A percentile compares a stretch with the other conserved stretches of the same genome.
Evolutionary conservation across 2,113 vertebrate species (phyloP).

Genomic region (Gymnogyps californianus): DNA sequence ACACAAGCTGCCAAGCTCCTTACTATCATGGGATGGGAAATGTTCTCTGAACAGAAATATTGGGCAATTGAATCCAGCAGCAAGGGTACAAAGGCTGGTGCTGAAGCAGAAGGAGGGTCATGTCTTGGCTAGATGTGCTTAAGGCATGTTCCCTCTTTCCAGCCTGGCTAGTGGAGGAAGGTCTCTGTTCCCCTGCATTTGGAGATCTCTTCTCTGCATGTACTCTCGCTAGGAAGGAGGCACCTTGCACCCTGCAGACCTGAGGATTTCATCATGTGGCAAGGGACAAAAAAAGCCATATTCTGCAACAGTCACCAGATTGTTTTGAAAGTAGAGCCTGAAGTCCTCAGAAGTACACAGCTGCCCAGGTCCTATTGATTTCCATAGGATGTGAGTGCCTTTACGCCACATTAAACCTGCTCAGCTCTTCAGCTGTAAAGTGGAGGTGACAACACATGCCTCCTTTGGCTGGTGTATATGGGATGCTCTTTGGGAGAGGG

Average conservation of each 20-base stretch:
- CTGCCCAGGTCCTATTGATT: neutral
- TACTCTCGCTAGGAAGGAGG: neutral
- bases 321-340: neutral
- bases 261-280: neutral
- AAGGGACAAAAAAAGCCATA: neutral
- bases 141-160: neutral
- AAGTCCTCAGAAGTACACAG: neutral
- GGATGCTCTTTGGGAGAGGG: neutral
- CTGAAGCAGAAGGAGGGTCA: neutral
- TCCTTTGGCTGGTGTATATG: neutral
- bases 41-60: neutral
- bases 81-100: neutral
- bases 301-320: neutral
- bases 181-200: neutral
- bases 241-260: neutral
- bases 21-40: neutral
- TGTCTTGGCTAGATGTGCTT: neutral
- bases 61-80: neutral
- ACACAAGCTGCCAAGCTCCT: neutral
- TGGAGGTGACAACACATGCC: neutral
- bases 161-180: neutral
- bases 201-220: neutral
- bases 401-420: neutral
- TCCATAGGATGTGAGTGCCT: neutral
- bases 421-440: neutral